Evolutionary conservation across 2,113 vertebrate species (phyloP), one percentile per base, ranked within the genome.

Genomic region (Triplophysa siluroides): DNA sequence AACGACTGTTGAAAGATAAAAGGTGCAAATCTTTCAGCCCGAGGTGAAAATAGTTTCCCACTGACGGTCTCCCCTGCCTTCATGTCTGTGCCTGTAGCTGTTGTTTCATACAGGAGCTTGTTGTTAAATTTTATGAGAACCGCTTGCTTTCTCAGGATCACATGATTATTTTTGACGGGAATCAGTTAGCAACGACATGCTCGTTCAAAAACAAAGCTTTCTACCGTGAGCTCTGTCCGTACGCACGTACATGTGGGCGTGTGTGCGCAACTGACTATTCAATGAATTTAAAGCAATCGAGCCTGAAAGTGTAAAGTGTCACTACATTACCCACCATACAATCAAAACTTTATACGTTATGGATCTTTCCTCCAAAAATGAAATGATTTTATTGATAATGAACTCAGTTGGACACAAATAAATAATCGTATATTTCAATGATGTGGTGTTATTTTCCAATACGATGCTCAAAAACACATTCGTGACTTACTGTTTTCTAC

Each of bases 31-130:
- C 69, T 75, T 78, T 81, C 78, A 68, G 82, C 82, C 79, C 24
- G 26, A 60, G 77, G 74, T 33, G 45, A 84, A 84, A 81, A 84
- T 84, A 84, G 62, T 84, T 84, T 84, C 83, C 83, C 83, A 84
- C 75, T 81, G 83, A 83, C 56, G 24, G 78, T 63, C 74, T 78
- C 16, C 67, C 76, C 62, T 78, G 5, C 67, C 74, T 81, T 81
- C 82, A 72, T 83, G 82, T 84, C 83, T 67, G 79, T 84, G 70
- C 83, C 83, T 84, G 83, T 75, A 84, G 80, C 83, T 81, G 80
- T 78, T 84, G 83, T 75, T 80, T 84, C 73, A 75, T 76, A 84
- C 73, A 72, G 56, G 54, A 71, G 47, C 69, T 73, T 80, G 71
- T 73, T 70, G 79, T 75, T 50, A 18, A 72, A 75, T 64, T 60